phyloP scores from a whole-genome alignment of 1,140 invertebrate species.

The Cyclargus thomasi region DNA sequence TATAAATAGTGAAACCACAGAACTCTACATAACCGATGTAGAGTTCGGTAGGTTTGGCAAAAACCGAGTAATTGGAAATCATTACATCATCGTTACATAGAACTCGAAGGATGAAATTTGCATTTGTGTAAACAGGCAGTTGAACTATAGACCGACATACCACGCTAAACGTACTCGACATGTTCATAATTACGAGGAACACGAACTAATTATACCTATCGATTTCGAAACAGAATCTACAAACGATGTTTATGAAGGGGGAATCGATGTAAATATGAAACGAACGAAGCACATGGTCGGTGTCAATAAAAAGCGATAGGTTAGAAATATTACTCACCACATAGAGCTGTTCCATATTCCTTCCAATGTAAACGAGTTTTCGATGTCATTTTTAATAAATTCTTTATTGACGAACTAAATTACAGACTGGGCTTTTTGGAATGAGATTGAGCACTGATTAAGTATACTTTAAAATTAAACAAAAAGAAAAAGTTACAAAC shows the following conservation, averaged over 20 bases:
- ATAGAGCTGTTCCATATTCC: constrained; percentile 74
- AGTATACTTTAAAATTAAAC: constrained; percentile 31
- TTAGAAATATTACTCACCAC: constrained; percentile 70
- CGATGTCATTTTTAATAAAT: constrained; percentile 59
- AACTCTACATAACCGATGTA: no score
- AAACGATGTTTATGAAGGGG: not conserved
- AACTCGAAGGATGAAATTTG: constrained; percentile 26
- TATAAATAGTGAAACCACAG: not conserved
- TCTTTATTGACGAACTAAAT: constrained; percentile 44
- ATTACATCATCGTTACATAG: constrained; percentile 7
- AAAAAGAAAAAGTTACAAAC: constrained; percentile 38
- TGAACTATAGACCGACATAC: constrained; percentile 17
- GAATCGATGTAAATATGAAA: not conserved
- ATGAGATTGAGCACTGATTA: constrained; percentile 73
- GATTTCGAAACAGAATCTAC: not conserved
- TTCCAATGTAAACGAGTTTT: constrained; percentile 73
- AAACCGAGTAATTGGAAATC: not conserved
- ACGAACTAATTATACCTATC: not conserved
- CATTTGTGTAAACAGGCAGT: constrained; percentile 17
- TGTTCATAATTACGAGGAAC: not conserved
- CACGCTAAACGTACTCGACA: not conserved
- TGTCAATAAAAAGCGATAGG: constrained; percentile 37
- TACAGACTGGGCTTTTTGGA: constrained; percentile 63
- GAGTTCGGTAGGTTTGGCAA: not conserved
- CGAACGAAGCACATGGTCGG: constrained; percentile 14